phyloP scores from a whole-genome alignment of 2,113 vertebrate genomes.

The Microtus richardsoni region DNA sequence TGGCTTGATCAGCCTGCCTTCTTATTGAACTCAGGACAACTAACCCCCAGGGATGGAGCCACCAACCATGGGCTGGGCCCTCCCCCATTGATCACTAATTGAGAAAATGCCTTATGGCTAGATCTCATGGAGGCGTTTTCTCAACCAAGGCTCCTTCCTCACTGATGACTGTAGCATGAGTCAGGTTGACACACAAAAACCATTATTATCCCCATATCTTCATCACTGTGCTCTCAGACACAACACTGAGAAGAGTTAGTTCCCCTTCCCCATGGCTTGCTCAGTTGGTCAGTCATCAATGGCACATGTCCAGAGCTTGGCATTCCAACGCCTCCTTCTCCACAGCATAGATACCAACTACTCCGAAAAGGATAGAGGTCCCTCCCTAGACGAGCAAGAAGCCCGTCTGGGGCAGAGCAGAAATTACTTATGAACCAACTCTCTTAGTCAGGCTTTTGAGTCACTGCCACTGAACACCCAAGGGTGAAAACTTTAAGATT shows the following conservation, averaged over 20 bases:
- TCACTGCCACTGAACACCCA: background rate
- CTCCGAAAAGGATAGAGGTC: background rate
- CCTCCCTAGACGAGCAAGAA: background rate
- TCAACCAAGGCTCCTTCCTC: background rate
- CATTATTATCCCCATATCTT: background rate
- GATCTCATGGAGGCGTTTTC: background rate
- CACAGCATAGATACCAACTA: background rate
- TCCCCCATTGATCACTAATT: background rate
- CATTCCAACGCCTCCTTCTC: background rate
- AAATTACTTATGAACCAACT: slow-evolving; percentile 17
- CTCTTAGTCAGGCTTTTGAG: slow-evolving; percentile 6
- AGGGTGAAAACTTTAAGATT: background rate
- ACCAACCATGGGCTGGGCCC: background rate
- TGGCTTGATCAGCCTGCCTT: background rate
- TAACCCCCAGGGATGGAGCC: background rate
- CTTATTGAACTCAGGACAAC: background rate
- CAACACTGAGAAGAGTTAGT: background rate
- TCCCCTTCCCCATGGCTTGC: accelerated
- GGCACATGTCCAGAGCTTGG: background rate
- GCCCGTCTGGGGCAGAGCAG: background rate
- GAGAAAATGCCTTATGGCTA: background rate
- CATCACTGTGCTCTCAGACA: background rate
- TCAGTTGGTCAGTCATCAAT: background rate
- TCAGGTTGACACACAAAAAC: background rate
- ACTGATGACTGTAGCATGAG: background rate